Conservation (phyloP, 2,113 vertebrate genomes). For the Neolamprologus fasciatus region DNA sequence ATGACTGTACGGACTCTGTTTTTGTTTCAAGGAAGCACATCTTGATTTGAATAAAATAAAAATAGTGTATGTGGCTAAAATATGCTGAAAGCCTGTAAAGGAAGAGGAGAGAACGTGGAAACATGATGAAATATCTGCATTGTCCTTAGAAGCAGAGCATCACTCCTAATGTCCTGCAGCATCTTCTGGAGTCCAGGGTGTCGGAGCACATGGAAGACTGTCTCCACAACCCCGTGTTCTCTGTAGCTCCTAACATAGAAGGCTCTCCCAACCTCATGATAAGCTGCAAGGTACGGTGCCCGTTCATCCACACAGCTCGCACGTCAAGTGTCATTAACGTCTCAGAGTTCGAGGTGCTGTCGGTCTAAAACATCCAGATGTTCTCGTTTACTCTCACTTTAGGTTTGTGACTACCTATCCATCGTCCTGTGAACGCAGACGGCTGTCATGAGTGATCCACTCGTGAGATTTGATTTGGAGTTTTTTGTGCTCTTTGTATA, state of each 20-base stretch:
- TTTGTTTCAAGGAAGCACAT: background rate
- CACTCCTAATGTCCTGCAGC: slow-evolving; percentile 41
- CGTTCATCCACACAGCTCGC: background rate
- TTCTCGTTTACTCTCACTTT: background rate
- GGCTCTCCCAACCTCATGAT: slow-evolving; percentile 57
- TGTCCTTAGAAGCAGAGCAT: slow-evolving; percentile 47
- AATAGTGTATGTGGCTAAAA: background rate
- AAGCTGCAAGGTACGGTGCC: slow-evolving; percentile 62
- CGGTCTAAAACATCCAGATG: background rate
- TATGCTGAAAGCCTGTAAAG: background rate
- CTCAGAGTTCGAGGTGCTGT: background rate
- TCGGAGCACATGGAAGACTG: slow-evolving; percentile 69
- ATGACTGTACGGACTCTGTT: accelerated
- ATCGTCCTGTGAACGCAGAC: slow-evolving; percentile 55
- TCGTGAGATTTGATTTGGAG: background rate
- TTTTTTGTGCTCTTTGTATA: background rate
- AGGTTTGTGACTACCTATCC: slow-evolving; percentile 72
- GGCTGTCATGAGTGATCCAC: background rate
- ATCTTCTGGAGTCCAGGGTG: slow-evolving; percentile 60
- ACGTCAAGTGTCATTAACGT: background rate
- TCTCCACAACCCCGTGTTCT: slow-evolving; percentile 61
- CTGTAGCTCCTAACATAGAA: slow-evolving; percentile 41
- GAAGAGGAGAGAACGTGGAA: background rate
- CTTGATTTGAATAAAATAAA: background rate
- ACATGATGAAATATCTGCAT: background rate